phyloP scores from a whole-genome alignment of 1,140 invertebrate species.

The Harpegnathos saltator region DNA sequence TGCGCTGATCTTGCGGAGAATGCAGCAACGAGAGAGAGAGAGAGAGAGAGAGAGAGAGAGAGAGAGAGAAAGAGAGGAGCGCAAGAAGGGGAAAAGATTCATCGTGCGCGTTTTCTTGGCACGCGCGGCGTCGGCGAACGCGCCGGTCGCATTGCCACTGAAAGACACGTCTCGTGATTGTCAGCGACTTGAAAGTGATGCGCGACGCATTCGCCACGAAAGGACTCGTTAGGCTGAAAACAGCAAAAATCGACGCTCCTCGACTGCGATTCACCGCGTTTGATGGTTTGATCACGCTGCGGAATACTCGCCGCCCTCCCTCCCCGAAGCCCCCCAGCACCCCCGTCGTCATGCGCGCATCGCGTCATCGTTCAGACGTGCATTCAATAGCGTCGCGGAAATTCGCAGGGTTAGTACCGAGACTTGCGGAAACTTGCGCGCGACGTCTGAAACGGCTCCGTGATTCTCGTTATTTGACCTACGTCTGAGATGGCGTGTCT shows the following conservation, averaged over 20 bases:
- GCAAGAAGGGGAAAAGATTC: too few relatives aligned
- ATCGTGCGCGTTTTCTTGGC: too few relatives aligned
- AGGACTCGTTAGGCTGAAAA: not conserved
- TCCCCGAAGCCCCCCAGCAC: too few relatives aligned
- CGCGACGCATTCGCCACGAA: not conserved
- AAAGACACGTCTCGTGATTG: too few relatives aligned
- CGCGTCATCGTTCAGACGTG: slow-evolving; percentile 33
- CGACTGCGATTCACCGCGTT: not conserved
- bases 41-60: not conserved
- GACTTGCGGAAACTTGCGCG: slow-evolving; percentile 49
- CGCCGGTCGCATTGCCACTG: too few relatives aligned
- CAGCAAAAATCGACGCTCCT: not conserved
- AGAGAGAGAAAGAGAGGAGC: not conserved
- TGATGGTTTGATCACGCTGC: slow-evolving; percentile 25
- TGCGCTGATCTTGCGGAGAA: not conserved
- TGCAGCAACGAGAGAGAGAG: too few relatives aligned
- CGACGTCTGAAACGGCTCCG: slow-evolving; percentile 51
- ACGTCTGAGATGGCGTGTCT: slow-evolving; percentile 54
- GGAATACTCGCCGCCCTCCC: too few relatives aligned
- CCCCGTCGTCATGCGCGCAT: not conserved
- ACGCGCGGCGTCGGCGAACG: too few relatives aligned
- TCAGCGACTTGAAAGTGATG: too few relatives aligned
- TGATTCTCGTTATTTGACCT: slow-evolving; percentile 57
- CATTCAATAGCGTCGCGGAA: slow-evolving; percentile 46
- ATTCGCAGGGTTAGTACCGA: slow-evolving; percentile 33